These are phyloP conservation scores for Oeneis ivallda DNA, from an alignment of 2,888 invertebrate species.

Conservation along the genomic window DNA sequence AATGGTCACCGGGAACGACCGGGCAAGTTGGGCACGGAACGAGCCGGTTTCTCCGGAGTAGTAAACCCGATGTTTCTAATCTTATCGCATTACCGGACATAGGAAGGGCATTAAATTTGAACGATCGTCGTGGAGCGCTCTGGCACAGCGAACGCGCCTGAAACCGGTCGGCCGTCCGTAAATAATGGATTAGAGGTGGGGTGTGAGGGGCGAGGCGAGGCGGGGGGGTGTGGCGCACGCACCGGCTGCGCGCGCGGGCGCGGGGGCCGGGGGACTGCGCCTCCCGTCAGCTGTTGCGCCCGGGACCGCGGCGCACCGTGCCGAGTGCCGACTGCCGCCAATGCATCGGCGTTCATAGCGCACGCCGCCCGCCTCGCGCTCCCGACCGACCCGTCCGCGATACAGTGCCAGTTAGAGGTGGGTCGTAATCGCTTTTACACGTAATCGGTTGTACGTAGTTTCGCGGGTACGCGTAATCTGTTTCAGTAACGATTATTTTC, in stretches of 20 bases:
- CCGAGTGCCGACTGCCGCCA: too few species aligned
- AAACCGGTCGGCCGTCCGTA: slow-evolving; percentile 80
- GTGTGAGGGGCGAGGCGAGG: slow-evolving; percentile 64
- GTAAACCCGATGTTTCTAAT: slow-evolving; percentile 67
- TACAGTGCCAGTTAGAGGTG: too few species aligned
- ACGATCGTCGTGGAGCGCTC: slow-evolving; percentile 72
- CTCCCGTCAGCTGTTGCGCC: slow-evolving; percentile 82
- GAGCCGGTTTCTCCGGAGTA: slow-evolving; percentile 21
- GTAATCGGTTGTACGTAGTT: too few species aligned
- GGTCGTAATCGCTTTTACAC: too few species aligned
- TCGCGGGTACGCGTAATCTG: too few species aligned
- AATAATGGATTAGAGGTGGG: slow-evolving; percentile 80
- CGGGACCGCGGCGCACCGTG: slow-evolving; percentile 70
- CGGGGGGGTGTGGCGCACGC: slow-evolving; percentile 67
- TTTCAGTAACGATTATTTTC: too few species aligned
- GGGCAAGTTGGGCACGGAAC: not conserved
- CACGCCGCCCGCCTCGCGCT: slow-evolving; percentile 61
- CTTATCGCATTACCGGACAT: slow-evolving; percentile 80
- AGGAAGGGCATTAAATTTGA: slow-evolving; percentile 81
- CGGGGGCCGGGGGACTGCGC: slow-evolving; percentile 64
- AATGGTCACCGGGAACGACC: not conserved
- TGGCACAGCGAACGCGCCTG: slow-evolving; percentile 74
- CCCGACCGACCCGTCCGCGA: slow-evolving; percentile 51
- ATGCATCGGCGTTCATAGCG: slow-evolving; percentile 77
- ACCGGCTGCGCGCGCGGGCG: slow-evolving; percentile 66